phyloP scores from a whole-genome alignment of 2,888 invertebrate genomes.

The Tinea semifulvella region DNA sequence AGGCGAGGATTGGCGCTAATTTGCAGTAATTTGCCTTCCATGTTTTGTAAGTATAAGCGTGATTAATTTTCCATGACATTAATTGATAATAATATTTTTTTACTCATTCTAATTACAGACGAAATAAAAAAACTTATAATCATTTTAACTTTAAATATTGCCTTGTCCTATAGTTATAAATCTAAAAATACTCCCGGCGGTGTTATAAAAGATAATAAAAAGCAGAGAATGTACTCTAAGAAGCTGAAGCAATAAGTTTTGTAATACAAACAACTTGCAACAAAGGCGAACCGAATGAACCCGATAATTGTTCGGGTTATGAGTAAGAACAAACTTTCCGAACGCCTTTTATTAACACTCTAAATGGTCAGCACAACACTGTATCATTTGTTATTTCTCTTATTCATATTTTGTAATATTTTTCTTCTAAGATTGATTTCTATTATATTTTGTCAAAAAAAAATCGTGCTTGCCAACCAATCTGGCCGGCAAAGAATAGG shows the following conservation, averaged over 20 bases:
- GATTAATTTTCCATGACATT: too few relatives aligned
- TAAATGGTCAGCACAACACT: slow-evolving; percentile 14
- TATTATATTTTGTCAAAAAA: too few relatives aligned
- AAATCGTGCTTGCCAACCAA: too few relatives aligned
- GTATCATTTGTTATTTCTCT: slow-evolving; percentile 11
- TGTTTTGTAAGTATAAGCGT: slow-evolving; percentile 4
- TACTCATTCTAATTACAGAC: too few relatives aligned
- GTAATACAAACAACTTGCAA: slow-evolving; percentile 10
- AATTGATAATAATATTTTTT: too few relatives aligned
- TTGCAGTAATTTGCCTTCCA: not conserved
- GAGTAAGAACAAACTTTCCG: slow-evolving; percentile 34
- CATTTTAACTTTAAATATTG: too few relatives aligned
- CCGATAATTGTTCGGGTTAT: slow-evolving; percentile 39
- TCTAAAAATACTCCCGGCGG: too few relatives aligned
- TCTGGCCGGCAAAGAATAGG: too few relatives aligned
- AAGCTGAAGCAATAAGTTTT: not conserved
- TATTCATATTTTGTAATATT: slow-evolving; percentile 12
- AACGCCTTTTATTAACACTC: slow-evolving; percentile 37
- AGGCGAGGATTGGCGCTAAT: not conserved
- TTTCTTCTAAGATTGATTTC: not conserved
- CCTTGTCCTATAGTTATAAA: too few relatives aligned
- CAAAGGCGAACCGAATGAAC: slow-evolving; percentile 30
- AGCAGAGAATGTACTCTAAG: not conserved
- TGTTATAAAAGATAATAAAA: too few relatives aligned
- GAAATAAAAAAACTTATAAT: too few relatives aligned